A percentile compares a stretch with the other conserved stretches of the same genome.
Evolutionary conservation across 2,888 invertebrate species (phyloP).

Genomic region (Watsonalla cultraria): DNA sequence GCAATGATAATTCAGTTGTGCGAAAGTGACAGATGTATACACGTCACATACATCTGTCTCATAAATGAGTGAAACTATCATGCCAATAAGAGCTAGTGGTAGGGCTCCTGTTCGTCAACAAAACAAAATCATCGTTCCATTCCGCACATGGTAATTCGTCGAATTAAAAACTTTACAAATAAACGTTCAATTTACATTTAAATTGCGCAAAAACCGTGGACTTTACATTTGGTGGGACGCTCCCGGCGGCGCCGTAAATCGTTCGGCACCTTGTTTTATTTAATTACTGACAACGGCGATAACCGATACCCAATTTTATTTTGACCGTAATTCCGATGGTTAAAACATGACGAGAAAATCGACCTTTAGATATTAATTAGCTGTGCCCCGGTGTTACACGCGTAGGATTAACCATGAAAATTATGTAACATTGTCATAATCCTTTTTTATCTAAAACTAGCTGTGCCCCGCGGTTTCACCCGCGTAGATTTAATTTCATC

Average conservation of each 20-base stretch:
- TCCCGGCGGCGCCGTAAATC: slow-evolving; percentile 21
- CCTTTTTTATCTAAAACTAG: too few relatives aligned
- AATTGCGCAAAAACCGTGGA: neutral
- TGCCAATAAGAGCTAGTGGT: too few relatives aligned
- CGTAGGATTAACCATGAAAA: too few relatives aligned
- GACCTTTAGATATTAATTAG: too few relatives aligned
- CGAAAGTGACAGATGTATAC: too few relatives aligned
- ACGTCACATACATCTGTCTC: too few relatives aligned
- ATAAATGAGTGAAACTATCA: too few relatives aligned
- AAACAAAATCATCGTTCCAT: neutral
- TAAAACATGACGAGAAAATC: neutral
- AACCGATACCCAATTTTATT: slow-evolving; percentile 23
- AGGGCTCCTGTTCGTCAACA: neutral
- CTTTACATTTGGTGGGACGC: neutral
- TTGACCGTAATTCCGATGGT: slow-evolving; percentile 6
- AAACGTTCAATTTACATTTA: neutral
- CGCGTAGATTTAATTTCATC: too few relatives aligned
- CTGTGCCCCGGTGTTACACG: too few relatives aligned
- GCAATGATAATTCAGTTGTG: too few relatives aligned
- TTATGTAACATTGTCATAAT: too few relatives aligned
- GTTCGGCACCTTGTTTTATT: slow-evolving; percentile 52
- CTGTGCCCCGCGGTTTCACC: too few relatives aligned
- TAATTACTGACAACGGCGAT: slow-evolving; percentile 41
- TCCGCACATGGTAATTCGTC: neutral
- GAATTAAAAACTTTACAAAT: neutral